Base-by-base conservation (phyloP, 2,797 vertebrate species). In the Microchirus variegatus region DNA sequence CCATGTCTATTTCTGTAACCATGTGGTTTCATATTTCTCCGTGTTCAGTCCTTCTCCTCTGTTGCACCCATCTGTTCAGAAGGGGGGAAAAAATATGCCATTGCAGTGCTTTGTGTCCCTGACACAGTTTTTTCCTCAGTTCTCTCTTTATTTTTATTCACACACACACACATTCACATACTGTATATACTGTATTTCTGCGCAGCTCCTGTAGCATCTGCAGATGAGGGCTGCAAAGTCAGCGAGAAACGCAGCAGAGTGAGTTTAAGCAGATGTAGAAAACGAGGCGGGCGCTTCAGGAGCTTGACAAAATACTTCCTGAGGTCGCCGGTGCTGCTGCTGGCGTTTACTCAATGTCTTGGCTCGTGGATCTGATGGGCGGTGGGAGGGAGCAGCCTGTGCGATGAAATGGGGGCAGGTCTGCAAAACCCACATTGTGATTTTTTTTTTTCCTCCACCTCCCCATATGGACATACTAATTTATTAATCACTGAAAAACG, bases 211-310 rank as follows among this genome's bases (percentile, higher is more conserved):
- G 22, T 70, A 87, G 82, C 87, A 83, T 85, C 84, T 36, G 76
- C 73, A 61, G 66, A 62, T 64, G 18, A 68, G 31, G 56, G 73
- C 62, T 86, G 91, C 90, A 73, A 83, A 89, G 87, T 92, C 92
- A 93, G 91, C 89, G 54, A 77, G 65, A 90, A 41, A 85, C 37
- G 53, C 82, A 55, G 76, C 77, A 53, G 61, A 46, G 61, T 83
- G 83, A 83, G 80, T 73, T 87, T 85, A 86, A 90, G 89, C 87
- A 89, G 90, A 90, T 86, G 87, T 86, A 81, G 73, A 60, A 63
- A 68, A 80, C 26, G 52, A 75, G 62, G 61, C 54, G 59, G 70
- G 63, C 1, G 64, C 66, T 73, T 65, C 46, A 69, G 71, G 82
- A 80, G 74, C 59, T 69, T 60, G 76, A 87, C 68, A 81, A 31